Evolutionary conservation across 2,888 invertebrate genomes (phyloP), one percentile per base, ranked within the genome.

Genomic region (Leptinotarsa tumamoca): DNA sequence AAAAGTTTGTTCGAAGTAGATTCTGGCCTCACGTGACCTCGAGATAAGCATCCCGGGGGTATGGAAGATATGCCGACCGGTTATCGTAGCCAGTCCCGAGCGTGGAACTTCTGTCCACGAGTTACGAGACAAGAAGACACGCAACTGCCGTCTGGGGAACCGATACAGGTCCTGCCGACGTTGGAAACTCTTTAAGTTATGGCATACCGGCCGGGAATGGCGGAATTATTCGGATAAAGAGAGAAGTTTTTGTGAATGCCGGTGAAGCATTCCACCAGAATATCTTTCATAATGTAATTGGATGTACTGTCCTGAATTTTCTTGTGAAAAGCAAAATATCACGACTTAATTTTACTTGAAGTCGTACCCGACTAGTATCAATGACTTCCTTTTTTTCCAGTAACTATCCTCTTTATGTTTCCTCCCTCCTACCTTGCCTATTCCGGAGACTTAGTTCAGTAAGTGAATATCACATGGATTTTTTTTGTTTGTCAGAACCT

Each of bases 81-180:
- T 63, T 63, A 63, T 63, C 63, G 63, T 43, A 63, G 63, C 63
- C 63, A 63, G 63, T 63, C 63, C 63, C 63, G 63, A 63, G 63
- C 63, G 63, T 63, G 63, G 63, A 63, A 63, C 63, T 63, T 63
- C n/a, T 63, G 79, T 72, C 80, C 76, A 78, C 80, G 78, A 81
- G 72, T 80, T 81, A 82, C 80, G 80, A 80, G 79, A 80, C 82
- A 80, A 78, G 77, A 68, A 80, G 81, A 81, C 85, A 83, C 82
- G 84, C 85, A 85, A 85, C 82, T 81, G 80, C 80, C 81, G 83
- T 81, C 77, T 71, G 79, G 84, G 84, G 85, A 85, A 81, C 70
- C 69, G 79, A 80, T 54, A 58, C 54, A 63, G 67, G 74, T 79
- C 79, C 79, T 77, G 76, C 72, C 77, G 80, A 79, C 79, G 76